Evolutionary conservation across 2,797 vertebrate genomes (phyloP).

Genomic region (Sciurus carolinensis): DNA sequence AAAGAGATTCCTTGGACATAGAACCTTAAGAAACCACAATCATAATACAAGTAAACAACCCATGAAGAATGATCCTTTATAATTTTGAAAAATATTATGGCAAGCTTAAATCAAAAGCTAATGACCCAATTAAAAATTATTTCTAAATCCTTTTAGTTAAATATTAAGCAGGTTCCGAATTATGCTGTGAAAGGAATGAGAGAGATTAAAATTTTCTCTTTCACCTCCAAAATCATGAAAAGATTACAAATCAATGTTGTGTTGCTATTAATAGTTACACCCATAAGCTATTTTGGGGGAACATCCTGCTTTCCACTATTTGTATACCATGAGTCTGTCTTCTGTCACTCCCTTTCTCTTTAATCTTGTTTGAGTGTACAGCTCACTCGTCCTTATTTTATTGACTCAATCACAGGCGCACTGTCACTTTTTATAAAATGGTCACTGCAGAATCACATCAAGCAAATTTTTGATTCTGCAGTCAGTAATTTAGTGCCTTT

Average conservation of each 20-base stretch:
- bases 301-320: conserved; percentile 87
- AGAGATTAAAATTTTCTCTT: conserved; percentile 76
- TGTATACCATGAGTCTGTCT: conserved; percentile 90
- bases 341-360: conserved; percentile 93
- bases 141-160: conserved; percentile 67
- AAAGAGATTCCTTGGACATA: conserved; percentile 64
- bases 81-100: conserved; percentile 65
- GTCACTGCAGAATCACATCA: conserved; percentile 96
- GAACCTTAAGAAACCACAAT: conserved; percentile 15
- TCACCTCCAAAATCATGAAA: conserved; percentile 82
- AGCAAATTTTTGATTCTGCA: conserved; percentile 98
- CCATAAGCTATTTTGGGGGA: conserved; percentile 86
- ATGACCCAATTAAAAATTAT: conserved; percentile 47
- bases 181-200: conserved; percentile 74
- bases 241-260: conserved; percentile 87
- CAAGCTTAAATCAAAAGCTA: conserved; percentile 37
- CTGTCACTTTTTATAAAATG: conserved; percentile 95
- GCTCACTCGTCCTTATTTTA: conserved; percentile 99
- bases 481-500: conserved; percentile 99
- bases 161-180: conserved; percentile 72
- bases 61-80: conserved; percentile 20
- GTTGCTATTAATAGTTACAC: conserved; percentile 88
- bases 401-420: conserved; percentile 96
- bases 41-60: conserved; percentile 35
- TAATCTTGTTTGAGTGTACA: conserved; percentile 98